Evolutionary conservation across 2,888 invertebrate genomes (phyloP), one percentile per base, ranked within the genome.

Genomic region (Drosophila meridiana): DNA sequence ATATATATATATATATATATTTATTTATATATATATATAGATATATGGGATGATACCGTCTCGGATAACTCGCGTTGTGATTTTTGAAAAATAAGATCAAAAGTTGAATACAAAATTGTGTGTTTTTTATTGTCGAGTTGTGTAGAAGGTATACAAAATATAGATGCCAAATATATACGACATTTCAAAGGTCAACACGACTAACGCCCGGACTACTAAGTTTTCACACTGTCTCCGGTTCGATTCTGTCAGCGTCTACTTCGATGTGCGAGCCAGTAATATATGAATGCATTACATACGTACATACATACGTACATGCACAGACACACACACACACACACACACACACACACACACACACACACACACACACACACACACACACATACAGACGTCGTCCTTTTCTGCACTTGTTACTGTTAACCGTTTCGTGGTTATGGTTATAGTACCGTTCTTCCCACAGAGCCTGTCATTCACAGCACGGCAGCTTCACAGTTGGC

Each of bases 141-240:
- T 87, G 78, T 87, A 57, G 70, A 76, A 71, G 68, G 66, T 85
- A 76, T 78, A 88, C 69, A 85, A 87, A 74, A 87, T 78, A 67
- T 68, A 5, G 7, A 58, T 73, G 66, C 52, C 32, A 66, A 81
- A 73, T 71, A 67, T 52, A n/a, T 67, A 67, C 11, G 47, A 34
- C 52, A 68, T 48, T 45, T 62, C 38, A 60, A 56, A 36, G 11
- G n/a, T 47, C 34, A 59, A 62, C 57, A 45, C 69, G n/a, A 43
- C 47, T 52, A 36, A 65, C 34, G 8, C 76, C 32, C 48, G 5
- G 80, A 8, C 75, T 69, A 74, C 80, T 74, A 4, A 8, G 62
- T 69, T 62, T 61, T 26, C 32, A n/a, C 14, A 42, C 43, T 53
- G 28, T 52, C 43, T n/a, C 34, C 36, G 52, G 14, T 36, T 63